Evolutionary conservation across 2,113 vertebrate species (phyloP), one percentile per base, ranked within the genome.

Genomic region (Platichthys stellatus): DNA sequence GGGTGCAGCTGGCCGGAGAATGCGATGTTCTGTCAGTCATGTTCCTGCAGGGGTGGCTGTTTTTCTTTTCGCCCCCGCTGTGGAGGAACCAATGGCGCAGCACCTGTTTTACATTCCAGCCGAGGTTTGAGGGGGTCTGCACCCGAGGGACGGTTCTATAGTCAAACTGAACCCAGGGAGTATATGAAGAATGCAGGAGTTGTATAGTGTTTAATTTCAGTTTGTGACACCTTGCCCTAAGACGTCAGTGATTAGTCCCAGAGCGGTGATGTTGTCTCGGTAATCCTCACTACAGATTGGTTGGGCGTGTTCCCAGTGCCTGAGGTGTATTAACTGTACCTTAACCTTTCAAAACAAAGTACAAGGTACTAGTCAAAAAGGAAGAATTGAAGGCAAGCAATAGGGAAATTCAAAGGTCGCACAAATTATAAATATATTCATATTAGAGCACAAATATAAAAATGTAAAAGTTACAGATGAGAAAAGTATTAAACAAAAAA

Each of bases 51-150:
- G 76, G 88, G 87, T 57, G 89, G 81, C 84, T 90, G 89, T 91
- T 91, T 92, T 90, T 87, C 84, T 84, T 81, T 81, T 64, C 31
- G n/a, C 90, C 84, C 77, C 85, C 67, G 24, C 85, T 63, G 77
- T 57, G 75, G 68, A 87, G 74, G 78, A 90, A 86, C 87, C 90
- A 87, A 89, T 92, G 88, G 90, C 66, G 74, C 78, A 83, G 91
- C 92, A 93, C 92, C 93, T 94, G 94, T 92, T 94, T 92, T 88
- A 85, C 86, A 94, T 94, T 94, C 92, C 90, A 82, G 63, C 63
- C 40, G 15, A 71, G 72, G 76, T 82, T 78, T 60, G 70, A 77
- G 80, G 73, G 71, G 82, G 78, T 76, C 77, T 62, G 81, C 75
- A 65, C 81, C 81, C 65, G 2, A 60, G 63, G 69, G 83, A 77